Evolutionary conservation across 2,797 vertebrate genomes (phyloP).

Genomic region (Apodemus agrarius): DNA sequence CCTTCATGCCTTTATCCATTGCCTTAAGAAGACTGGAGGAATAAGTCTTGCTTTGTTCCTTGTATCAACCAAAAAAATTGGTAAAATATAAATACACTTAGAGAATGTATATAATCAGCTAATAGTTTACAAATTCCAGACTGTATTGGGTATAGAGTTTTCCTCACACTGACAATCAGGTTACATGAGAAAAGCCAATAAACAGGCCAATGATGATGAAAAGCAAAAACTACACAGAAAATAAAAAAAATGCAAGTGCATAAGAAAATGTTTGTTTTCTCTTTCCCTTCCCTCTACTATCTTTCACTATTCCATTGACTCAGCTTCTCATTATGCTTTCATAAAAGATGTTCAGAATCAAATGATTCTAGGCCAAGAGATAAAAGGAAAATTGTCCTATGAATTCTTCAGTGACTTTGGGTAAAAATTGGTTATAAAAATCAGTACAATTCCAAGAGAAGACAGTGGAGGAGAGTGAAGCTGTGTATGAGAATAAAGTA

Average conservation of each 20-base stretch:
- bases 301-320: not conserved
- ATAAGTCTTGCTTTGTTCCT: not conserved
- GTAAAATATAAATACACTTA: not conserved
- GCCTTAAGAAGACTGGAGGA: not conserved
- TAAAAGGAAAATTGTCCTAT: not conserved
- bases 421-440: not conserved
- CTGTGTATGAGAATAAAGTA: not conserved
- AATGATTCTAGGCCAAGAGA: not conserved
- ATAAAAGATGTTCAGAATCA: not conserved
- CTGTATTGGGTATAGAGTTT: not conserved
- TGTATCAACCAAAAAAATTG: not conserved
- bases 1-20: not conserved
- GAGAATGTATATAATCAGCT: not conserved
- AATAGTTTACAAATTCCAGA: not conserved
- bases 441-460: not conserved
- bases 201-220: not conserved
- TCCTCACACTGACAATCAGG: not conserved
- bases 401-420: not conserved
- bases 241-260: not conserved
- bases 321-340: not conserved
- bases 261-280: not conserved
- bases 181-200: not conserved
- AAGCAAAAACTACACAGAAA: not conserved
- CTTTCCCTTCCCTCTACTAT: not conserved
- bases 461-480: not conserved